These are phyloP conservation scores for Octodonta nipae DNA, from an alignment of 2,888 invertebrate genomes.

Conservation along the genomic window DNA sequence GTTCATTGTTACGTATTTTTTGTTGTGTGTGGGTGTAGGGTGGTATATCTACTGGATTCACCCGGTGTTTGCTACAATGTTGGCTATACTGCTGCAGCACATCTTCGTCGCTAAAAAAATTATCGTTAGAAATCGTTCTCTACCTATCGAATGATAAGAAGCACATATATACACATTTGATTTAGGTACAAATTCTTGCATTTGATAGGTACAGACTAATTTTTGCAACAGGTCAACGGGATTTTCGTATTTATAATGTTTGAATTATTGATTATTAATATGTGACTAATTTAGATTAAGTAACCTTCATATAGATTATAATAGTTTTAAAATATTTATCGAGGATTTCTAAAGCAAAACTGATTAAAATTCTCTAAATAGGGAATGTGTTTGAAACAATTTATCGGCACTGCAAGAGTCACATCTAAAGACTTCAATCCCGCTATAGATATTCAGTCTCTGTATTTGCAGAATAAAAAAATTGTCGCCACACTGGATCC, in stretches of 20 bases:
- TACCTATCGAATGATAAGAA: constrained; percentile 23
- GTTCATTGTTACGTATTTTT: constrained; percentile 30
- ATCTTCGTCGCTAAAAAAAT: constrained; percentile 30
- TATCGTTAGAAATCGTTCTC: constrained; percentile 11
- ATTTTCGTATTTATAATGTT: constrained; percentile 30
- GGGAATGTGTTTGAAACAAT: too few species aligned
- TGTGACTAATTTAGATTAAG: constrained; percentile 34
- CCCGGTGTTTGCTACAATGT: constrained; percentile 38
- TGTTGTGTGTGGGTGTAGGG: constrained; percentile 36
- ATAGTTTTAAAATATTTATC: constrained; percentile 11
- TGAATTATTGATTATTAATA: constrained; percentile 28
- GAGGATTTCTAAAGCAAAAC: too few species aligned
- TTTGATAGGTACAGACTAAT: constrained; percentile 27
- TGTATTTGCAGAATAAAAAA: too few species aligned
- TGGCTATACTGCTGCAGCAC: constrained; percentile 37
- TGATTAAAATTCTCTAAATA: too few species aligned
- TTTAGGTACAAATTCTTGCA: constrained; percentile 7
- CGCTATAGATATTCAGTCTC: too few species aligned
- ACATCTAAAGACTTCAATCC: too few species aligned
- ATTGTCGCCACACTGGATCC: too few species aligned
- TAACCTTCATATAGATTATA: constrained; percentile 16
- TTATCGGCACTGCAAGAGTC: too few species aligned
- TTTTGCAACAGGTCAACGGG: constrained; percentile 30
- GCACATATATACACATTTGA: too few species aligned
- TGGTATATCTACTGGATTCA: constrained; percentile 34